Conservation (phyloP, 2,113 vertebrate species). For the Planiliza haematocheilus region DNA sequence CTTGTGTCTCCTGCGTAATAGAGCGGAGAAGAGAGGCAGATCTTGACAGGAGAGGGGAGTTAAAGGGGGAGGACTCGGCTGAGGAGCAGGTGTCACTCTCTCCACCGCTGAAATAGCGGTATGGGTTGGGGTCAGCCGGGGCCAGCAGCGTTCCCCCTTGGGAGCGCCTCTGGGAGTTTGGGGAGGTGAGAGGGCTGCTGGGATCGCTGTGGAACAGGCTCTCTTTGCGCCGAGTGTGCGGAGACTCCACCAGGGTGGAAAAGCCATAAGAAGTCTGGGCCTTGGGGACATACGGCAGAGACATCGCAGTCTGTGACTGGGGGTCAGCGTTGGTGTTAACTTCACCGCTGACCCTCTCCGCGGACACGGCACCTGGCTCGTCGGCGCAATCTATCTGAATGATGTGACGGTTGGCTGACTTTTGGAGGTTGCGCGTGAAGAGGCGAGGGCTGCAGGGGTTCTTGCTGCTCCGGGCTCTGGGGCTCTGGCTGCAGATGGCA, state of each 20-base stretch:
- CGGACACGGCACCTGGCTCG: conserved; percentile 76
- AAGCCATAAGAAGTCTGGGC: conserved; percentile 97
- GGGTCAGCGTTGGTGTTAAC: conserved; percentile 88
- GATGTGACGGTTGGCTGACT: conserved; percentile 90
- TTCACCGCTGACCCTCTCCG: conserved; percentile 4
- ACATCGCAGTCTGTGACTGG: conserved; percentile 92
- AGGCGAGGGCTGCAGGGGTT: conserved; percentile 91
- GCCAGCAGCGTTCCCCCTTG: conserved; percentile 83
- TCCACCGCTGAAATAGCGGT: conserved; percentile 93
- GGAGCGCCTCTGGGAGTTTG: conserved; percentile 85
- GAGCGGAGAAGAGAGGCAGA: conserved; percentile 93
- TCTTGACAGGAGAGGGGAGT: conserved; percentile 92
- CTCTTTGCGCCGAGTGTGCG: conserved; percentile 94
- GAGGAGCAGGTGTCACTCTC: conserved; percentile 98
- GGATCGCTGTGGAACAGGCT: conserved; percentile 96
- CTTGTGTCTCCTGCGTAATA: conserved; percentile 93
- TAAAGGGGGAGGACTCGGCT: conserved; percentile 93
- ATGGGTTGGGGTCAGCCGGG: conserved; percentile 86
- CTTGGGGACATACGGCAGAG: conserved; percentile 93
- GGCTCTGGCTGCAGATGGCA: conserved; percentile 85
- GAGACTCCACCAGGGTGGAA: conserved; percentile 92
- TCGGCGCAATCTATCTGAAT: conserved; percentile 96
- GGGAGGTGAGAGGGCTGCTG: conserved; percentile 89
- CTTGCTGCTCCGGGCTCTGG: conserved; percentile 79
- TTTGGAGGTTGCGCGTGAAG: conserved; percentile 85